These are phyloP conservation scores for Clunio marinus DNA, from an alignment of 2,888 invertebrate species.

Conservation along the genomic window DNA sequence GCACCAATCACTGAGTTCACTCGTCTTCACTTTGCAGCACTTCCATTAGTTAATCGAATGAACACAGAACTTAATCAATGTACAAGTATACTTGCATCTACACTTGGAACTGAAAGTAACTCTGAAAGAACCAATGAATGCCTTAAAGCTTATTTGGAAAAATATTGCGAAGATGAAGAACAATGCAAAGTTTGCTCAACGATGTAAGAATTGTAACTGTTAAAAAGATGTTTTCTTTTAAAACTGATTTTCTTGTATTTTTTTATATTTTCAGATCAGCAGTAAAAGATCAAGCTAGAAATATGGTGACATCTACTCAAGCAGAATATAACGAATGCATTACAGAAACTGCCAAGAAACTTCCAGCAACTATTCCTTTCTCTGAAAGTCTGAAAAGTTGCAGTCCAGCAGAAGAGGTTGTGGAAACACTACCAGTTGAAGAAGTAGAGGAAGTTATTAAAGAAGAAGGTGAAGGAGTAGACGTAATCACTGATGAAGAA, in stretches of 20 bases:
- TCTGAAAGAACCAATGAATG: not conserved
- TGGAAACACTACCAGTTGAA: too few species aligned
- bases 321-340: not conserved
- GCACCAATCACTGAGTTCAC: conserved; percentile 34
- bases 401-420: not conserved
- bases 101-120: not conserved
- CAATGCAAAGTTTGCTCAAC: not conserved
- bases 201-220: conserved; percentile 25
- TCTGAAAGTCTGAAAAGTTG: not conserved
- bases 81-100: too few species aligned
- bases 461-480: too few species aligned
- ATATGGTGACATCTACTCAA: not conserved
- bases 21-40: conserved; percentile 22
- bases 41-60: conserved; percentile 22
- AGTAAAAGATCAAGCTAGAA: conserved; percentile 15
- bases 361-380: conserved; percentile 1
- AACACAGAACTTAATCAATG: not conserved
- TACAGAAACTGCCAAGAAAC: not conserved
- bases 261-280: not conserved
- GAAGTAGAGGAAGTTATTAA: too few species aligned
- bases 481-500: too few species aligned
- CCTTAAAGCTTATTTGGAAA: not conserved
- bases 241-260: not conserved
- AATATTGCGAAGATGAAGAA: conserved; percentile 8
- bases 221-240: not conserved